These are phyloP conservation scores for Pseudomugil tenellus DNA, from an alignment of 2,797 vertebrate genomes.

Conservation along the genomic window DNA sequence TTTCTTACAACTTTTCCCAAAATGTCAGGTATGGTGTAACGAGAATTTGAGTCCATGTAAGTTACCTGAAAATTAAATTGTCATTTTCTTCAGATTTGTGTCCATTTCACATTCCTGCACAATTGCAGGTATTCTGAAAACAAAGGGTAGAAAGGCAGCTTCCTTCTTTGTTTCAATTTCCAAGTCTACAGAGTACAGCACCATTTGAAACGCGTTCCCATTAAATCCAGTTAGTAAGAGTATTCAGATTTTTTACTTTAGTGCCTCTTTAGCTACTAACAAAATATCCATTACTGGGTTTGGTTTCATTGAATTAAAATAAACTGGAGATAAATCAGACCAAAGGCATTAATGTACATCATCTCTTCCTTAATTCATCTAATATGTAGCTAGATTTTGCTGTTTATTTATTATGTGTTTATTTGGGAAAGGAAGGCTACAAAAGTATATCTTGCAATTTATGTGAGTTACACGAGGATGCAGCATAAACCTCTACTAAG, in stretches of 20 bases:
- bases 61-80: neutral
- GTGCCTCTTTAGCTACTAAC: neutral
- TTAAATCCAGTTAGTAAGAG: too few species aligned
- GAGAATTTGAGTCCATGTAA: neutral
- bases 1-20: neutral
- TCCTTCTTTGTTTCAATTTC: constrained; percentile 1
- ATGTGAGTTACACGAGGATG: constrained; percentile 5
- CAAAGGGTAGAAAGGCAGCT: neutral
- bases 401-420: neutral
- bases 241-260: too few species aligned
- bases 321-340: constrained; percentile 5
- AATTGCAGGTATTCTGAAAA: constrained; percentile 1
- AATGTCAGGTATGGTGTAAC: neutral
- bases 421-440: constrained; percentile 1
- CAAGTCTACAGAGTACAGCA: neutral
- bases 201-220: too few species aligned
- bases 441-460: neutral
- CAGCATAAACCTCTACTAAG: neutral
- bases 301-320: neutral
- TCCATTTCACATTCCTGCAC: constrained; percentile 3
- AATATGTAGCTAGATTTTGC: neutral
- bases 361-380: neutral
- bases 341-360: neutral
- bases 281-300: constrained; percentile 2
- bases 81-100: neutral